Base-by-base conservation (phyloP, 2,888 invertebrate genomes). In the Acronicta leporina region DNA sequence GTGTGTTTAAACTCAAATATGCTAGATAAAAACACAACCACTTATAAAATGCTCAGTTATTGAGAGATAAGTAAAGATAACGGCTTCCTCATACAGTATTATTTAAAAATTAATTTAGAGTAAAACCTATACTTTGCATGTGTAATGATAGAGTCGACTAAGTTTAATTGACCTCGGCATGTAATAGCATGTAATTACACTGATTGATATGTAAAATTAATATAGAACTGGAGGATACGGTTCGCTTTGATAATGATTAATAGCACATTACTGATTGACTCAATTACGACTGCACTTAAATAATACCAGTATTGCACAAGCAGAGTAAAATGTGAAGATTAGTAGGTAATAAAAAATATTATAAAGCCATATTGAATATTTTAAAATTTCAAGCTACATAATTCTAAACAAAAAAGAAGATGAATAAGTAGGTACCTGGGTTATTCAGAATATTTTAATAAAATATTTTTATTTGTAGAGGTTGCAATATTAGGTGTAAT, bases 31-130 rank as follows among this genome's bases (percentile, higher is more conserved):
- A 68, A 71, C 71, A 55, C 58, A 52, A 54, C 35, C 50, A 54
- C 63, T 62, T 65, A 66, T 65, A 63, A 74, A 59, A 66, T 56
- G 63, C 43, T 53, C 71, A 63, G 69, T 69, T 76, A 55, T 65
- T 63, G 64, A 67, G 49, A 72, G 61, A 70, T 54, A 65, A 63
- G 63, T 44, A 45, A 44, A 77, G 54, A 64, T 66, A 72, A 74
- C 57, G 68, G 61, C 48, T 67, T 63, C 56, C 55, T 68, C 60
- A 48, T 61, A 59, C 43, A 71, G 56, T 35, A 69, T 13, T 44
- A 52, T 47, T 64, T 71, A 66, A 7, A 65, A 76, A 68, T 63
- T 68, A 71, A 73, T 71, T 71, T 58, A 60, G 58, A 52, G 57
- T 61, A 14, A 10, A 38, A 45, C 30, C 30, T 50, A 54, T 16